Evolutionary conservation across 2,797 vertebrate species (phyloP).

Genomic region (Karalla daura): DNA sequence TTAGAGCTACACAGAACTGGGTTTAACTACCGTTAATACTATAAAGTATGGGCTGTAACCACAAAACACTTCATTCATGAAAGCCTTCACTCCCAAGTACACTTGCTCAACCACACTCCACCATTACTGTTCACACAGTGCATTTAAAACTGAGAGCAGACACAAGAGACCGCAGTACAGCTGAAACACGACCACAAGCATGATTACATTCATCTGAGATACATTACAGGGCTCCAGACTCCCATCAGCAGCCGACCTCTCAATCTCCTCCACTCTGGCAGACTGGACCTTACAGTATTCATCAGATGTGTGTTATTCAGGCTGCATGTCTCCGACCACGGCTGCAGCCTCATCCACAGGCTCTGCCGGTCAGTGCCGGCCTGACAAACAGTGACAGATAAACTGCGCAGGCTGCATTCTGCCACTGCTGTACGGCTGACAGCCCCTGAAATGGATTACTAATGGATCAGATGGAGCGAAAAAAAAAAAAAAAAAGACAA

Average conservation of each 20-base stretch:
- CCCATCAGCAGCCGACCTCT: background rate
- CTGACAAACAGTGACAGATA: constrained; percentile 65
- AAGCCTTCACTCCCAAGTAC: no score
- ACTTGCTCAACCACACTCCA: no score
- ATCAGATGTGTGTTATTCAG: constrained; percentile 54
- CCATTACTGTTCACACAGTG: background rate
- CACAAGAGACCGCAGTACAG: background rate
- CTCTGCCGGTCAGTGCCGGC: constrained; percentile 30
- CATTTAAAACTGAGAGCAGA: background rate
- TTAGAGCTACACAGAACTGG: no score
- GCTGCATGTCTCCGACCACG: constrained; percentile 20
- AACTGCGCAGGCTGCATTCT: constrained; percentile 46
- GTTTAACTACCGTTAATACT: no score
- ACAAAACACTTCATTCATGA: no score
- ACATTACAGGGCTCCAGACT: background rate
- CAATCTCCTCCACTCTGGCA: constrained; percentile 15
- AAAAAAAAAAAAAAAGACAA: constrained; percentile 69
- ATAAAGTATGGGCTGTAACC: no score
- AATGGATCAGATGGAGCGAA: constrained; percentile 74
- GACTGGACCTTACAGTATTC: constrained; percentile 43
- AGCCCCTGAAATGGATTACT: constrained; percentile 69
- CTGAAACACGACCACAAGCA: background rate
- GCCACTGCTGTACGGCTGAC: constrained; percentile 46
- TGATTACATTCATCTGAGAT: background rate
- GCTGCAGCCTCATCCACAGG: constrained; percentile 26